Base-by-base conservation (phyloP, 2,797 vertebrate genomes). In the Darevskia nairensis region DNA sequence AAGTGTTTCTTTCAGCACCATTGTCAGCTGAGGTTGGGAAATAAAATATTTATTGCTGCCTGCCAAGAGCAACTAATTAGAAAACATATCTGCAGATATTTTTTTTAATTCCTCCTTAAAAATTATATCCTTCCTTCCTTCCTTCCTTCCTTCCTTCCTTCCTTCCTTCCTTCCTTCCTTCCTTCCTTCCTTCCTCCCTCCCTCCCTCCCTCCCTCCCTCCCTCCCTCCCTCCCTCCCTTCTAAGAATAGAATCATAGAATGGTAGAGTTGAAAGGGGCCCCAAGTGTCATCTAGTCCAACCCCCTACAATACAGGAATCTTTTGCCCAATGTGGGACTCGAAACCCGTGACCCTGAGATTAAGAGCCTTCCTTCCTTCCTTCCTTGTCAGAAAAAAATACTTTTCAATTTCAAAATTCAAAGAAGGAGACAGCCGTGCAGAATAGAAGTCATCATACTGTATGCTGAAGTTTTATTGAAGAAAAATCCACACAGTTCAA, bases 1-100 rank as follows among this genome's bases (percentile, higher is more conserved):
- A 71, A 92, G n/a, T 80, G 29, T 84, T 88, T 86, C 87, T 90
- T 93, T 92, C 80, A 91, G 72, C 7, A 9, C 78, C 1, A 3
- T 82, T 41, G 85, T 77, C 80, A 89, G 10, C 41, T 50, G 19
- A 13, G 78, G 59, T 82, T 88, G 86, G 59, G 29, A 46, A 91
- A 87, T 89, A 82, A 94, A 95, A 92, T 93, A 94, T 89, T 90
- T 93, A 91, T 93, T 91, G 25, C 17, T 68, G 77, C n/a, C 23
- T 92, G 44, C 13, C 78, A 46, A 50, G 21, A 1, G 2, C 88
- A 84, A 46, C 3, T 82, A 92, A 94, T 89, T 93, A 91, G 88
- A 90, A 90, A 79, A 74, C 1, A 35, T 85, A 15, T 39, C 50
- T n/a, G 6, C 1, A 1, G 32, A 64, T 82, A 93, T 84, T 15